phyloP scores from a whole-genome alignment of 92 coral and sea anemone genomes.

The Hydrozoanthus gracilis region DNA sequence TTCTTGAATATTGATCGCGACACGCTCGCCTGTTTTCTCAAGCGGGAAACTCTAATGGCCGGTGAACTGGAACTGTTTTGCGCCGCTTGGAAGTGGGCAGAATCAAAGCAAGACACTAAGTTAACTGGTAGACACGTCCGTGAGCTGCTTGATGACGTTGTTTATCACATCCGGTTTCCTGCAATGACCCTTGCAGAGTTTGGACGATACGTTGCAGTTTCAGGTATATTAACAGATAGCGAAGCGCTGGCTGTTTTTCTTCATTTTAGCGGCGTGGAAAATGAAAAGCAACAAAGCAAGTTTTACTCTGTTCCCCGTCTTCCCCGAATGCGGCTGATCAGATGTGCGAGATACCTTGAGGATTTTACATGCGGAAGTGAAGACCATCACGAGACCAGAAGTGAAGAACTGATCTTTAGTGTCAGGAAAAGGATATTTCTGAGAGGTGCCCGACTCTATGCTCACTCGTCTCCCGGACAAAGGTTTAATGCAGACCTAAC shows the following conservation, averaged over 20 bases:
- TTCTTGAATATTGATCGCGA: conserved; percentile 58
- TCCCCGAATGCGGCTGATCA: conserved; percentile 38
- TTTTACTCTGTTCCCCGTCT: conserved; percentile 35
- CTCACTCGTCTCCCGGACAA: conserved; percentile 24
- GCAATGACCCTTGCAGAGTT: conserved; percentile 66
- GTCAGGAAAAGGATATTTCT: conserved; percentile 39
- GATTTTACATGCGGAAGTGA: conserved; percentile 47
- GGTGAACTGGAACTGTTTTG: conserved; percentile 66
- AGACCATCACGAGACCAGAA: conserved; percentile 5
- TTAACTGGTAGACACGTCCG: conserved; percentile 57
- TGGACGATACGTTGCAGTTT: conserved; percentile 53
- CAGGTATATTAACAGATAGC: conserved; percentile 64
- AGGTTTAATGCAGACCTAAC: conserved; percentile 15
- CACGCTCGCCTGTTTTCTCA: conserved; percentile 61
- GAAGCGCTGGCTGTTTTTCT: conserved; percentile 56
- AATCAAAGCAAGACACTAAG: conserved; percentile 51
- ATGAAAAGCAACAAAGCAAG: conserved; percentile 15
- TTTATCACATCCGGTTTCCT: conserved; percentile 66
- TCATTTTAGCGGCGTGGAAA: conserved; percentile 35
- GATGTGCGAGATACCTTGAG: conserved; percentile 42
- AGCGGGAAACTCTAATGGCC: conserved; percentile 66
- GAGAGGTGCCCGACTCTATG: conserved; percentile 29
- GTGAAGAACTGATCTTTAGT: conserved; percentile 27
- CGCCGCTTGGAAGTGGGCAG: conserved; percentile 71
- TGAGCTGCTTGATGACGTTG: conserved; percentile 53